Conservation (phyloP, 2,888 invertebrate species). For the Acleris laterana region DNA sequence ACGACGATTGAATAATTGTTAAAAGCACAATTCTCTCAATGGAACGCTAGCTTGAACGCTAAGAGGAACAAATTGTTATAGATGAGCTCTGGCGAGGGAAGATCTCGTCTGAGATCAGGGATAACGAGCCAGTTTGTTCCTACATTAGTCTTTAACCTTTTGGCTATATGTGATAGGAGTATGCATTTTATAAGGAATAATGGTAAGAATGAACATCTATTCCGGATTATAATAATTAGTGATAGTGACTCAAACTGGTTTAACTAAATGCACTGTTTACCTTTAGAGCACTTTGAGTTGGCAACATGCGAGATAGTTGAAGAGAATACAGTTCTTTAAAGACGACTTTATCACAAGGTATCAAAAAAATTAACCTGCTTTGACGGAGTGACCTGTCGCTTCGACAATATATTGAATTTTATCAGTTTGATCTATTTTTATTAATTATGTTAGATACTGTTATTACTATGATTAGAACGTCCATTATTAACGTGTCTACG, state of each 20-base stretch:
- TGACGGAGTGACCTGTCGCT: too few relatives aligned
- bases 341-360: neutral
- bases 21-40: constrained; percentile 41
- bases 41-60: constrained; percentile 14
- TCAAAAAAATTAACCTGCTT: constrained; percentile 7
- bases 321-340: too few relatives aligned
- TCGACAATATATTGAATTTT: neutral
- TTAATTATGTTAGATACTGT: constrained; percentile 9
- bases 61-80: constrained; percentile 30
- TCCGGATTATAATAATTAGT: too few relatives aligned
- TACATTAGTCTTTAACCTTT: neutral
- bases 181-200: too few relatives aligned
- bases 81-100: constrained; percentile 17
- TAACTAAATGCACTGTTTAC: too few relatives aligned
- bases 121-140: constrained; percentile 18
- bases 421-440: neutral
- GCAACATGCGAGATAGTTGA: too few relatives aligned
- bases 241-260: too few relatives aligned
- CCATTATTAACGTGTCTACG: constrained; percentile 29
- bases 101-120: constrained; percentile 18
- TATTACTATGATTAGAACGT: constrained; percentile 10
- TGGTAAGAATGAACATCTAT: too few relatives aligned
- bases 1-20: constrained; percentile 63
- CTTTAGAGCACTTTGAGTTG: too few relatives aligned
- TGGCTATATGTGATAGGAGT: too few relatives aligned